These are phyloP conservation scores for Steinernema hermaphroditum DNA, from an alignment of 2,888 invertebrate genomes.

Conservation along the genomic window DNA sequence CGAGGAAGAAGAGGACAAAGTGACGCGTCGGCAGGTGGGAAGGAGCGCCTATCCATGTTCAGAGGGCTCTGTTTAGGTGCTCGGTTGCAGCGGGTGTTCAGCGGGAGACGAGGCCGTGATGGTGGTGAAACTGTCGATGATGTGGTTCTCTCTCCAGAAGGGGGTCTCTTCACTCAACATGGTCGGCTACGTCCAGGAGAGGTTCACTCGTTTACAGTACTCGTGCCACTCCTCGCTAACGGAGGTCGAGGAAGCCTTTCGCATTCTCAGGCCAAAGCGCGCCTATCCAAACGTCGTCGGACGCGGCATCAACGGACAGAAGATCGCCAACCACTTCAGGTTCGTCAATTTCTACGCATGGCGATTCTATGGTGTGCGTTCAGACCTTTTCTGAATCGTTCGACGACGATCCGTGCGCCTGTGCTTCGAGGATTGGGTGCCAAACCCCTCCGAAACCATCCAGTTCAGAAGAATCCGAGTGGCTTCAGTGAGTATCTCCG, in stretches of 20 bases:
- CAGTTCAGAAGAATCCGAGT: background rate
- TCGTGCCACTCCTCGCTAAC: slow-evolving; percentile 1
- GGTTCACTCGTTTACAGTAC: slow-evolving; percentile 3
- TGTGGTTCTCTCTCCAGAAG: background rate
- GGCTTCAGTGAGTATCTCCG: background rate
- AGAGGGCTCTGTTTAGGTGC: background rate
- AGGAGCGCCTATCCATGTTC: background rate
- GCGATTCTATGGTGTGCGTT: no score
- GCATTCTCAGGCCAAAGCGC: background rate
- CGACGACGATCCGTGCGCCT: no score
- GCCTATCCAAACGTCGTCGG: slow-evolving; percentile 3
- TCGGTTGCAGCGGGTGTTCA: background rate
- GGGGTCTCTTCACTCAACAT: background rate
- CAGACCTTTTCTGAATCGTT: no score
- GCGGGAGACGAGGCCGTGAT: background rate
- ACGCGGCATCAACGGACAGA: background rate
- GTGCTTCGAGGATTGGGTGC: no score
- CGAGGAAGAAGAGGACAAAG: background rate
- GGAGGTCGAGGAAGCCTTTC: slow-evolving; percentile 2
- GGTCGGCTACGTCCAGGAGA: background rate
- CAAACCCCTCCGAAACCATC: no score
- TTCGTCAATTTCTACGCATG: no score
- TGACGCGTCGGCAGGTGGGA: background rate
- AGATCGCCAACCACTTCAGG: background rate
- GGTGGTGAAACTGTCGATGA: slow-evolving; percentile 8